Conservation (phyloP, 2,888 invertebrate genomes). For the Gandaritis pyraliata region DNA sequence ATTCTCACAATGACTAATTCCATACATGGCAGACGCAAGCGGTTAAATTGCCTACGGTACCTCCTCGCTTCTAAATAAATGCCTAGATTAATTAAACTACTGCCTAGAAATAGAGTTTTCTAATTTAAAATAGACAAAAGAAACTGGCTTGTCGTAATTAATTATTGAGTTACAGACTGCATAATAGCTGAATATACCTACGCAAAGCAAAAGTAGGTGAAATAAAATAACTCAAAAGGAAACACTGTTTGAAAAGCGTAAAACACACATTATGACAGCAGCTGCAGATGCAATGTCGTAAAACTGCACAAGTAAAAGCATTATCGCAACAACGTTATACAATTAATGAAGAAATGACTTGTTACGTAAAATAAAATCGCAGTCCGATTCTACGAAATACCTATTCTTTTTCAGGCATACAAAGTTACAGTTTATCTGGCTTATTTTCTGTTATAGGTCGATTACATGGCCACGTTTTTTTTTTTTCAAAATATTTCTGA, state of each 20-base stretch:
- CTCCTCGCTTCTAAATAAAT: too few species aligned
- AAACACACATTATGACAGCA: constrained; percentile 32
- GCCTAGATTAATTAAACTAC: too few species aligned
- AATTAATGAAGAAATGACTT: constrained; percentile 58
- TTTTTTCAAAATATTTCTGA: neutral
- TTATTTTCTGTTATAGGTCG: too few species aligned
- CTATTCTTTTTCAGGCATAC: neutral
- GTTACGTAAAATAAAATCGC: constrained; percentile 43
- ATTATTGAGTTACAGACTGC: neutral
- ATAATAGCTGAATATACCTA: neutral
- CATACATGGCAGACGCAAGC: too few species aligned
- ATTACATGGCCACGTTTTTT: too few species aligned
- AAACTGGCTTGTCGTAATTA: too few species aligned
- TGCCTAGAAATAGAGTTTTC: too few species aligned
- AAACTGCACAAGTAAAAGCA: constrained; percentile 59
- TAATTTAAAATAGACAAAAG: too few species aligned
- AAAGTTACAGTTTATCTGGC: too few species aligned
- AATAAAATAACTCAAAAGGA: neutral
- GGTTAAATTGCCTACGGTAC: too few species aligned
- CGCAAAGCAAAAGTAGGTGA: neutral
- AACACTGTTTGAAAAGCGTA: constrained; percentile 8
- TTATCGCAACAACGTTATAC: constrained; percentile 57
- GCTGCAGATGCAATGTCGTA: constrained; percentile 48
- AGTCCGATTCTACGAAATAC: constrained; percentile 6
- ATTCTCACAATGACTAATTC: too few species aligned